These are phyloP conservation scores for Baryphthengus martii DNA, from an alignment of 2,113 vertebrate genomes.

Conservation along the genomic window DNA sequence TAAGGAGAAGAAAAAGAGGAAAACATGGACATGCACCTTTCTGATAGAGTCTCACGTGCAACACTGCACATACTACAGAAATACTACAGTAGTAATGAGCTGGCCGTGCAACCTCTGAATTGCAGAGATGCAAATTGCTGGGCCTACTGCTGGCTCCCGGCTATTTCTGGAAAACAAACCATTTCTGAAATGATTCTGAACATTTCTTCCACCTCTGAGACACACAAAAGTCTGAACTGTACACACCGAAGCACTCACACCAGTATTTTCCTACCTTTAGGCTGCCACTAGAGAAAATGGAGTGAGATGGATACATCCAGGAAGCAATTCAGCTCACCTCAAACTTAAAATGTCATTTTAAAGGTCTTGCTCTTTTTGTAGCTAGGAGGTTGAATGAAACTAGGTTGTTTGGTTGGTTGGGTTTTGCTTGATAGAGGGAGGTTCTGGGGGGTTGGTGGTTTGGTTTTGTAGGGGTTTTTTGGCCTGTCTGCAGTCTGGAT, in stretches of 20 bases:
- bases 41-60: not conserved
- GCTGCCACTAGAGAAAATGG: not conserved
- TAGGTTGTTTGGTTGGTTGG: not conserved
- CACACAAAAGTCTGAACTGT: not conserved
- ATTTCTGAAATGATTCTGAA: not conserved
- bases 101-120: not conserved
- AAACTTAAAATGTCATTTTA: not conserved
- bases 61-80: not conserved
- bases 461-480: no score
- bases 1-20: not conserved
- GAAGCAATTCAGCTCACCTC: not conserved
- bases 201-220: not conserved
- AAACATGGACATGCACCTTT: fast-evolving
- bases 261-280: not conserved
- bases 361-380: not conserved
- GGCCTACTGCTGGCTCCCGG: not conserved
- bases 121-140: not conserved
- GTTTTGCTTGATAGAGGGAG: not conserved
- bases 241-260: not conserved
- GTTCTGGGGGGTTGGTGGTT: not conserved
- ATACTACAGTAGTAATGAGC: not conserved
- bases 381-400: not conserved
- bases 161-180: not conserved
- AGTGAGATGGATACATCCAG: not conserved
- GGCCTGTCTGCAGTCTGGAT: not conserved